Evolutionary conservation across 2,797 vertebrate species (phyloP), one percentile per base, ranked within the genome.

Genomic region (Molothrus ater): DNA sequence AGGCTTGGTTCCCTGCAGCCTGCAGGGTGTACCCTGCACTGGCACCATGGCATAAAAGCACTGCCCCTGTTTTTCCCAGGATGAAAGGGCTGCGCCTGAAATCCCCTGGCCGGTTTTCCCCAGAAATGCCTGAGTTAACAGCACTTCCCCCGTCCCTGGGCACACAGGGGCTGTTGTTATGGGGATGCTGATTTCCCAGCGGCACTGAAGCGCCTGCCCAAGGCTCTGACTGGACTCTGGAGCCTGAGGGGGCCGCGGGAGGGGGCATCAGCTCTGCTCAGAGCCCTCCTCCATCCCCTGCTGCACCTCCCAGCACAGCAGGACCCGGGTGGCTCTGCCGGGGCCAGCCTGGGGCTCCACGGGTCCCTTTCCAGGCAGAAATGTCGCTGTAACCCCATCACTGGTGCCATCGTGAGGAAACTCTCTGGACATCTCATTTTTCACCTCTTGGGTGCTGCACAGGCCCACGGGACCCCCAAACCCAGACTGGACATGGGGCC

Each of bases 161-260:
- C 4, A 71, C 53, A 10, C 0, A 8, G 7, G 18, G 0, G 1
- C 1, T 10, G 40, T 2, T 43, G 66, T 25, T 22, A 2, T 7
- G 26, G 20, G 14, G 28, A 8, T 18, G 18, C 14, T 8, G 40
- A 34, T 32, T 10, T 51, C 69, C 10, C 21, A 63, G 34, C 56
- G 53, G 13, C 63, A n/a, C 31, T 4, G 34, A 7, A 12, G 9
- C 1, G 6, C 9, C 53, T 43, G 40, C 11, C 34, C 60, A 13
- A 29, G 78, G 68, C 5, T 12, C 21, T 28, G 40, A 0, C 25
- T 11, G 43, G 6, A 14, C 25, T 24, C 5, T 20, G 0, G 10
- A 28, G 48, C 4, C 53, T 21, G 21, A 25, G 36, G 6, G 45
- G 34, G 25, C 17, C 18, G 2, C 5, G 2, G 28, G 9, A 17